Percentiles rank a stretch among this genome's conserved stretches.
phyloP scores from a whole-genome alignment of 2,113 vertebrate species.

The Chaetodon auriga region DNA sequence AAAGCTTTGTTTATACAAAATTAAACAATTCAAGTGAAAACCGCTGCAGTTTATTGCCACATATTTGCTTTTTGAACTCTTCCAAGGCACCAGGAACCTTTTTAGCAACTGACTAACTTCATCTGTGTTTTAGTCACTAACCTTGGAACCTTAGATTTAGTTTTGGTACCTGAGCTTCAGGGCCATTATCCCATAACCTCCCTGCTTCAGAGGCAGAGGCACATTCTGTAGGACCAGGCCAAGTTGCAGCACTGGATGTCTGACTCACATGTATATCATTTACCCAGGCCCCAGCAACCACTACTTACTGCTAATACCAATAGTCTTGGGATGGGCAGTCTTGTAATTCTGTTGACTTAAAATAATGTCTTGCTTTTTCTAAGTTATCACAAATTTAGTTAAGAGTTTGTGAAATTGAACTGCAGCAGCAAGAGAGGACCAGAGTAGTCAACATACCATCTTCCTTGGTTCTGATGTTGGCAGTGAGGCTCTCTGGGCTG shows the following conservation, averaged over 20 bases:
- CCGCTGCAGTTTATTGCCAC: background rate
- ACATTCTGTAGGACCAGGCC: background rate
- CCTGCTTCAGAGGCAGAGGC: background rate
- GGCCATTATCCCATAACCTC: background rate
- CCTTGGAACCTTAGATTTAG: too few relatives aligned
- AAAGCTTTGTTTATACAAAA: background rate
- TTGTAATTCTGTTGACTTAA: background rate
- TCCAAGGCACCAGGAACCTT: background rate
- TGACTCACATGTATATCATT: background rate
- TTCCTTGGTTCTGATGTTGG: constrained; percentile 90
- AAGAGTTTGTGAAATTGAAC: background rate
- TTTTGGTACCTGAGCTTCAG: background rate
- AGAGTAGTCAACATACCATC: constrained; percentile 88
- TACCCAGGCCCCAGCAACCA: background rate
- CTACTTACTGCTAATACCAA: background rate
- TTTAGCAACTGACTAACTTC: too few relatives aligned
- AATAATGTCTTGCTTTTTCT: background rate
- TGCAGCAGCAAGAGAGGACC: background rate
- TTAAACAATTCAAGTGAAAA: background rate
- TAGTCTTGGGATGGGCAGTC: background rate
- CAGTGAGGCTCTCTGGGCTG: constrained; percentile 90
- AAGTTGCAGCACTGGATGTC: background rate
- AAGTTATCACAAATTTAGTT: constrained; percentile 1
- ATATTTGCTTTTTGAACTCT: background rate
- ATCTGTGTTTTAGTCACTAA: too few relatives aligned